Evolutionary conservation across 2,797 vertebrate genomes (phyloP).

Genomic region (Oreonectes daqikongensis): DNA sequence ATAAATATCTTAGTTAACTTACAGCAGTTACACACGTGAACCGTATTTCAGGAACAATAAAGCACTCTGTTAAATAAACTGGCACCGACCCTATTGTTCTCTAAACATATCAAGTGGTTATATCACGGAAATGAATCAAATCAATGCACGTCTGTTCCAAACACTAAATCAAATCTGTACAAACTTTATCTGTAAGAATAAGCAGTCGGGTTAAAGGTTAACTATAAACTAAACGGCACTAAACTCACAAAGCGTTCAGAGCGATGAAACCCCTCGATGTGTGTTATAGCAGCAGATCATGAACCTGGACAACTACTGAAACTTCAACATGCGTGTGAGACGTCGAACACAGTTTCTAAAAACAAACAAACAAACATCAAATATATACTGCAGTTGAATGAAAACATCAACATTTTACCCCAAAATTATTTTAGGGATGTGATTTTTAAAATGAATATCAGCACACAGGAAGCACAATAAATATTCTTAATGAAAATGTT

Average conservation of each 20-base stretch:
- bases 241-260: constrained; percentile 74
- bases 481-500: not conserved
- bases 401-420: not conserved
- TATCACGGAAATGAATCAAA: constrained; percentile 82
- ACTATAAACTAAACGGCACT: constrained; percentile 59
- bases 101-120: constrained; percentile 81
- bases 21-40: constrained; percentile 80
- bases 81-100: constrained; percentile 80
- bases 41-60: constrained; percentile 75
- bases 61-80: constrained; percentile 82
- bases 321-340: constrained; percentile 74
- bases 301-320: constrained; percentile 68
- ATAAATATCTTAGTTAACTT: constrained; percentile 87
- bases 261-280: constrained; percentile 73
- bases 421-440: not conserved
- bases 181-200: constrained; percentile 53
- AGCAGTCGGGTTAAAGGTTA: constrained; percentile 59
- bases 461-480: not conserved
- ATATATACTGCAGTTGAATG: not conserved
- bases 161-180: constrained; percentile 82
- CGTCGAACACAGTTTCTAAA: constrained; percentile 62
- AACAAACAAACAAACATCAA: constrained; percentile 56
- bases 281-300: constrained; percentile 81
- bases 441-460: not conserved
- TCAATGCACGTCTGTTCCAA: constrained; percentile 86